Evolutionary conservation across 2,113 vertebrate species (phyloP), one percentile per base, ranked within the genome.

Genomic region (Indicator indicator): DNA sequence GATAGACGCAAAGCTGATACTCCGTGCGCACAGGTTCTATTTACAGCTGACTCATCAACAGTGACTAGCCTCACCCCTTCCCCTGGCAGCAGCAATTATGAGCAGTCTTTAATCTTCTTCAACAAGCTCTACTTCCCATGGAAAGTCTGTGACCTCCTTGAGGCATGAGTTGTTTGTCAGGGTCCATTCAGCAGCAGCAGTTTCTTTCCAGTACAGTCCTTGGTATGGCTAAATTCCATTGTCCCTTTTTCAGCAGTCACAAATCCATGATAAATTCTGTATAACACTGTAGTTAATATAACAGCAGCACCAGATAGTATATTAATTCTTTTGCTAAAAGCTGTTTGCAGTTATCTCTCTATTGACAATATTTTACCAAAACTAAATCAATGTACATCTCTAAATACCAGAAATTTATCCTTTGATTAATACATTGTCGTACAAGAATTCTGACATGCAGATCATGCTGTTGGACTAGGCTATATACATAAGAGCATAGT

Each of bases 201-300:
- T 97, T 97, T 98, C 94, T 98, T 97, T 98, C 98, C 98, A 97
- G 97, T 90, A 96, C 85, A 98, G 96, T 98, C 89, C 96, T 98
- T 97, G 97, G 93, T 97, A 98, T 98, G 97, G 97, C 97, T 98
- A 98, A 97, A 98, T 98, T 97, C 97, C 98, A 98, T 52, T 97
- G 97, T 96, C 97, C 94, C 94, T 97, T 98, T 97, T 95, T 98
- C 97, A 97, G 98, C 97, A 97, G 98, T 98, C 97, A 98, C 98
- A 98, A 98, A 97, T 98, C 97, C 98, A 98, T 98, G 98, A 98
- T 97, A 97, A 98, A 98, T 97, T 97, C 97, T 98, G 97, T 98
- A 98, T 97, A 98, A 98, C 98, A 98, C 98, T 98, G 98, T 96
- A 98, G 97, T 97, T 97, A 98, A 97, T 98, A 98, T 98, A 98